Evolutionary conservation across 1,140 invertebrate genomes (phyloP).

Genomic region (Bombus affinis): DNA sequence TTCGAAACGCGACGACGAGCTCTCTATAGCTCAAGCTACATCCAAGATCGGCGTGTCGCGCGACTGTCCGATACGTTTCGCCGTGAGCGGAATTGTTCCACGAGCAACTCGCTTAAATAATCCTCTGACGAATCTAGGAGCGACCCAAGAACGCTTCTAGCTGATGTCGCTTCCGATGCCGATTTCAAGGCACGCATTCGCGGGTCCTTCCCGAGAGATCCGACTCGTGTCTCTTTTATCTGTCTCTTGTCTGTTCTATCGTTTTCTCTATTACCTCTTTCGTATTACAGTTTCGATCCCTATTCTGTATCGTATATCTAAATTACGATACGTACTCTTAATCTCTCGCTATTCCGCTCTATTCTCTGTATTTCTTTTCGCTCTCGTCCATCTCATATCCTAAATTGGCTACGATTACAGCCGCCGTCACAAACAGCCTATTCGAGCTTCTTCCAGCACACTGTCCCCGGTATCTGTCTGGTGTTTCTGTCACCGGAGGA

Average conservation of each 20-base stretch:
- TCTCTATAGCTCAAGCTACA: not conserved
- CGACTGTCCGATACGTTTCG: not conserved
- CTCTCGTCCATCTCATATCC: not conserved
- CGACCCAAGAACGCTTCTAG: not conserved
- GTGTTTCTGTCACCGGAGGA: conserved; percentile 70
- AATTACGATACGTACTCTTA: not conserved
- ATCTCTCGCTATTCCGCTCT: not conserved
- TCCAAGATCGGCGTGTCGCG: conserved; percentile 16
- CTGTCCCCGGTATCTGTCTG: conserved; percentile 64
- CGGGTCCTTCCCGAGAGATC: too few species aligned
- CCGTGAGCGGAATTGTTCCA: not conserved
- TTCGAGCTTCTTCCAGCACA: conserved; percentile 22
- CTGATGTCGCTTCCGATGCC: not conserved
- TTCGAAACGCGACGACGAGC: conserved; percentile 25
- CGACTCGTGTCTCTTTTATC: not conserved
- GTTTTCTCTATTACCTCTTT: too few species aligned
- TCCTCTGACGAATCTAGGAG: not conserved
- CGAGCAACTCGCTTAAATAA: not conserved
- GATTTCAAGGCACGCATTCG: not conserved
- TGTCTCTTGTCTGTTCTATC: too few species aligned
- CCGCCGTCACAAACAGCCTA: conserved; percentile 46
- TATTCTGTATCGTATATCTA: too few species aligned
- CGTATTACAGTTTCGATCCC: too few species aligned
- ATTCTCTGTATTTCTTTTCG: not conserved
- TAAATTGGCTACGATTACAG: not conserved